These are phyloP conservation scores for Paratrypauchen microcephalus DNA, from an alignment of 2,797 vertebrate genomes.

Conservation along the genomic window DNA sequence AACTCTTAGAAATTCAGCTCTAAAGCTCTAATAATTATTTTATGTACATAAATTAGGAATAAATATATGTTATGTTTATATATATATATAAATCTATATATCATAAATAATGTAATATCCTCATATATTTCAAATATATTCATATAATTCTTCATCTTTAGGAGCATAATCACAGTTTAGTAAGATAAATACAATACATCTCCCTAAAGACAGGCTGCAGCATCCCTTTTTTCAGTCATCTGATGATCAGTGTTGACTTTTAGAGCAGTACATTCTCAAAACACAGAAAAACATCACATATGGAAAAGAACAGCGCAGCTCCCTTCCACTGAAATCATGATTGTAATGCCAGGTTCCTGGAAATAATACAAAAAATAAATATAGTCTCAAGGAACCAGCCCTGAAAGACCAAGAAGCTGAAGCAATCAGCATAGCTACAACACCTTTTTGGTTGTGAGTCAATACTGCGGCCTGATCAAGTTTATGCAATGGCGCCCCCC, in stretches of 20 bases:
- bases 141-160: conserved; percentile 74
- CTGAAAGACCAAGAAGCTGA: conserved; percentile 57
- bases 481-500: conserved; percentile 59
- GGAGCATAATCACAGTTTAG: conserved; percentile 83
- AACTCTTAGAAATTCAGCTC: conserved; percentile 74
- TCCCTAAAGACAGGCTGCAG: conserved; percentile 68
- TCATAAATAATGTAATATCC: conserved; percentile 79
- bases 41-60: conserved; percentile 83
- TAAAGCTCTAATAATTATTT: conserved; percentile 77
- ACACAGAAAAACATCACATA: conserved; percentile 1
- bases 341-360: conserved; percentile 16
- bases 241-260: conserved; percentile 34
- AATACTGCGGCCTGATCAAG: conserved; percentile 35
- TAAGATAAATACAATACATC: conserved; percentile 76
- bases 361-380: conserved; percentile 44
- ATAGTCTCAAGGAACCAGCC: conserved; percentile 76
- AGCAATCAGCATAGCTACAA: conserved; percentile 37
- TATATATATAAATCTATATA: conserved; percentile 69
- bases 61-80: conserved; percentile 78
- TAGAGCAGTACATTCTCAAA: conserved; percentile 61
- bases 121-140: conserved; percentile 81
- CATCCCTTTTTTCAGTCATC: conserved; percentile 57
- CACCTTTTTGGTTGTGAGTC: conserved; percentile 21
- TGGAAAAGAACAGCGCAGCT: conserved; percentile 7
- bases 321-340: conserved; percentile 8